Percentiles rank a stretch among this genome's conserved stretches.
Evolutionary conservation across 2,888 invertebrate genomes (phyloP).

Genomic region (Noctua janthe): DNA sequence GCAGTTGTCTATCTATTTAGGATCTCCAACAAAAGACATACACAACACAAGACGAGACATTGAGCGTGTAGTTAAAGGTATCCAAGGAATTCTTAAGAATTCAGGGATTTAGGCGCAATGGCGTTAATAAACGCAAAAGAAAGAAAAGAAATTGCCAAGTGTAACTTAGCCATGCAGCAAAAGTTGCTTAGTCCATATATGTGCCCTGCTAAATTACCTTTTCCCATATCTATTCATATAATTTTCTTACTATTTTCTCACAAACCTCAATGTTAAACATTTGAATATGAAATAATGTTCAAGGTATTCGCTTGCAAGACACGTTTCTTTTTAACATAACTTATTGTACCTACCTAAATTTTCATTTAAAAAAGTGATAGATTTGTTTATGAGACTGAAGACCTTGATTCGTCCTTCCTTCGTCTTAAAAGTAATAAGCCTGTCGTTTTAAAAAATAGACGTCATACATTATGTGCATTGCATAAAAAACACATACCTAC

Average conservation of each 20-base stretch:
- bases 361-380: neutral
- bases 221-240: neutral
- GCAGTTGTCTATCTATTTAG: neutral
- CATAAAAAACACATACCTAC: conserved; percentile 10
- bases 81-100: neutral
- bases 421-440: conserved; percentile 8
- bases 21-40: neutral
- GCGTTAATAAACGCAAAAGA: neutral
- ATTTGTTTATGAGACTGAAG: conserved; percentile 18
- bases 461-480: neutral
- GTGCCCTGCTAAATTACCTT: neutral
- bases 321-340: neutral
- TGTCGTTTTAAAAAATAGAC: neutral
- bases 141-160: neutral
- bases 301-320: conserved; percentile 6
- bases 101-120: neutral
- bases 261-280: conserved; percentile 3
- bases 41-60: neutral
- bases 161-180: neutral
- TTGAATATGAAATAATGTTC: conserved; percentile 16
- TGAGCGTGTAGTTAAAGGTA: neutral
- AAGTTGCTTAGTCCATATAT: neutral
- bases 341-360: neutral
- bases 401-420: conserved; percentile 43
- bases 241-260: neutral